phyloP scores from a whole-genome alignment of 2,888 invertebrate genomes.

The Panzeria rudis region DNA sequence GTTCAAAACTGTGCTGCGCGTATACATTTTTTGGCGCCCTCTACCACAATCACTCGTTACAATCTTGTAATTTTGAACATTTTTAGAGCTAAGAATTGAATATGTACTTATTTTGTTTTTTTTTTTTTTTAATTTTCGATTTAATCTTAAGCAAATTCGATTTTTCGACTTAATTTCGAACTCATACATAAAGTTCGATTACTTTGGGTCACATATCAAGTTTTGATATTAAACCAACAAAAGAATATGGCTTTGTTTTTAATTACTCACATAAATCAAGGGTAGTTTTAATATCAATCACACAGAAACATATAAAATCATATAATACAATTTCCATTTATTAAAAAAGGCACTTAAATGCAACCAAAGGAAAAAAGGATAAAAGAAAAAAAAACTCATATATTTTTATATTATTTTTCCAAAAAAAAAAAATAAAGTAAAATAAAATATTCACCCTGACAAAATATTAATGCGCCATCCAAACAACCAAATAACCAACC shows the following conservation, averaged over 20 bases:
- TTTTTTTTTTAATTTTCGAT: too few species aligned
- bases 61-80: too few species aligned
- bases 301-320: neutral
- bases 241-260: constrained; percentile 5
- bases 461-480: constrained; percentile 49
- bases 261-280: constrained; percentile 4
- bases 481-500: constrained; percentile 26
- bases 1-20: too few species aligned
- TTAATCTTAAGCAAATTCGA: neutral
- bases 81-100: too few species aligned
- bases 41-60: too few species aligned
- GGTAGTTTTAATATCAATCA: constrained; percentile 13
- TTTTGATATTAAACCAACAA: neutral
- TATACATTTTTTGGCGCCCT: too few species aligned
- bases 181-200: neutral
- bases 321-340: constrained; percentile 37
- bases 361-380: constrained; percentile 1
- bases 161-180: neutral
- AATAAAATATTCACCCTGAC: constrained; percentile 54
- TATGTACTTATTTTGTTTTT: too few species aligned
- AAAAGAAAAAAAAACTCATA: constrained; percentile 29
- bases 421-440: constrained; percentile 9
- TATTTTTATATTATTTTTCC: constrained; percentile 10
- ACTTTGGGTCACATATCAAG: constrained; percentile 9
- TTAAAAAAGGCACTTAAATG: constrained; percentile 49